phyloP scores from a whole-genome alignment of 2,888 invertebrate species.

The Drosophila merina region DNA sequence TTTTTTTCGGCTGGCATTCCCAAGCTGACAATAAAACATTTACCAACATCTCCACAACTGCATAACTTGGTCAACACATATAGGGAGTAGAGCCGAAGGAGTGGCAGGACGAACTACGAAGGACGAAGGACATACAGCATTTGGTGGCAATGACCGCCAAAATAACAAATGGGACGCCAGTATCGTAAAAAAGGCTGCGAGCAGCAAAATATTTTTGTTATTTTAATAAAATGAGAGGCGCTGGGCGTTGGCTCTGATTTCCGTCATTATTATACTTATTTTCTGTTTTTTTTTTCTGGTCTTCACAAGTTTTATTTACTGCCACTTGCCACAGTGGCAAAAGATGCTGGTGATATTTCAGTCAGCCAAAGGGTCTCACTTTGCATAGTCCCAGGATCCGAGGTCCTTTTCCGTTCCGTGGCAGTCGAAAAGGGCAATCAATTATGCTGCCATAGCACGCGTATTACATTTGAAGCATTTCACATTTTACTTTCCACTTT shows the following conservation, averaged over 20 bases:
- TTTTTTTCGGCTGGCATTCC: conserved; percentile 30
- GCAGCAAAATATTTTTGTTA: conserved; percentile 68
- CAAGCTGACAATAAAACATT: conserved; percentile 54
- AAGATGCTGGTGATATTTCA: conserved; percentile 58
- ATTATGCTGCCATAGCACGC: conserved; percentile 64
- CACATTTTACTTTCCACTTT: conserved; percentile 47
- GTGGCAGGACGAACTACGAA: background rate
- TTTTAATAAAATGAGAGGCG: conserved; percentile 69
- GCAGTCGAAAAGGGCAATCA: conserved; percentile 57
- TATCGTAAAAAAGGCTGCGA: conserved; percentile 58
- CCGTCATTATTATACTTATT: conserved; percentile 55
- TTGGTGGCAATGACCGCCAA: conserved; percentile 69
- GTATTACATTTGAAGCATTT: conserved; percentile 65
- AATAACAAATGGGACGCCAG: conserved; percentile 31
- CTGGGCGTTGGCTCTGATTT: conserved; percentile 63
- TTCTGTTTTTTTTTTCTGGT: background rate
- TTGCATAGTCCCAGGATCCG: conserved; percentile 44
- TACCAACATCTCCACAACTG: conserved; percentile 25
- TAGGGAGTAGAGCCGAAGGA: background rate
- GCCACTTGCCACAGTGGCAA: conserved; percentile 23
- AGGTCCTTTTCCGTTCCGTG: background rate
- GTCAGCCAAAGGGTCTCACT: conserved; percentile 44
- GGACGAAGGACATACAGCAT: conserved; percentile 3
- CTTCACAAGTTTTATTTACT: conserved; percentile 43
- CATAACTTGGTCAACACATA: conserved; percentile 45